A percentile compares a stretch with the other conserved stretches of the same genome.
phyloP scores from a whole-genome alignment of 1,140 invertebrate species.

The Trissolcus basalis region DNA sequence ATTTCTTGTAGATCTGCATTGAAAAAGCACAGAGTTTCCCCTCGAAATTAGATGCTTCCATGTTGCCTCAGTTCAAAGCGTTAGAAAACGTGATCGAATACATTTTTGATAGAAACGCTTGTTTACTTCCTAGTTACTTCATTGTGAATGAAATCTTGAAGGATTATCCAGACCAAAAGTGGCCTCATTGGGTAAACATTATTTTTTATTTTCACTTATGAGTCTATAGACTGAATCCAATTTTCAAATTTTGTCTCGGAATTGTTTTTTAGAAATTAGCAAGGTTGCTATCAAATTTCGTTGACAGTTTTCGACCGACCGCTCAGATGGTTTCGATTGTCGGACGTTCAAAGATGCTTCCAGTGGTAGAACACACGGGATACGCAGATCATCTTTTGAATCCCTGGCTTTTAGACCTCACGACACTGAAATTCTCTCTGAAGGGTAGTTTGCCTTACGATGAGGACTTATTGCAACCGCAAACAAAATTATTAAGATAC shows the following conservation, averaged over 20 bases:
- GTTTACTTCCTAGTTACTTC: constrained; percentile 94
- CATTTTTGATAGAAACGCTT: constrained; percentile 94
- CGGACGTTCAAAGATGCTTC: constrained; percentile 91
- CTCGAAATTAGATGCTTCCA: constrained; percentile 83
- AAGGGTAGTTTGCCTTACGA: constrained; percentile 96
- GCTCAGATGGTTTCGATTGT: constrained; percentile 97
- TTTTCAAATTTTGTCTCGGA: no score
- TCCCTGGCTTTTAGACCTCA: constrained; percentile 93
- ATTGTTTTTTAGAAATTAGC: constrained; percentile 86
- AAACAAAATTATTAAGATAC: constrained; percentile 90
- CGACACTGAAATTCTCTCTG: constrained; percentile 89
- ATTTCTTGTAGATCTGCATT: constrained; percentile 82
- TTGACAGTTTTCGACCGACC: constrained; percentile 92
- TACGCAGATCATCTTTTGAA: constrained; percentile 91
- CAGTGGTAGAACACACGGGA: constrained; percentile 94
- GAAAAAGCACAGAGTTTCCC: constrained; percentile 91
- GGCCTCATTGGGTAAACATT: constrained; percentile 92
- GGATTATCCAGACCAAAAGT: constrained; percentile 87
- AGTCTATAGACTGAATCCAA: no score
- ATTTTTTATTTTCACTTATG: no score
- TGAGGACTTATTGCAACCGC: constrained; percentile 91
- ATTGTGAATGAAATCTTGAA: constrained; percentile 96
- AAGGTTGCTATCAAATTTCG: constrained; percentile 89
- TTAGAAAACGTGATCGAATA: constrained; percentile 88
- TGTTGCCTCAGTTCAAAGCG: constrained; percentile 87